Percentiles rank a stretch among this genome's conserved stretches.
These are phyloP conservation scores for Hesperia comma DNA, from an alignment of 2,888 invertebrate genomes.

Conservation along the genomic window DNA sequence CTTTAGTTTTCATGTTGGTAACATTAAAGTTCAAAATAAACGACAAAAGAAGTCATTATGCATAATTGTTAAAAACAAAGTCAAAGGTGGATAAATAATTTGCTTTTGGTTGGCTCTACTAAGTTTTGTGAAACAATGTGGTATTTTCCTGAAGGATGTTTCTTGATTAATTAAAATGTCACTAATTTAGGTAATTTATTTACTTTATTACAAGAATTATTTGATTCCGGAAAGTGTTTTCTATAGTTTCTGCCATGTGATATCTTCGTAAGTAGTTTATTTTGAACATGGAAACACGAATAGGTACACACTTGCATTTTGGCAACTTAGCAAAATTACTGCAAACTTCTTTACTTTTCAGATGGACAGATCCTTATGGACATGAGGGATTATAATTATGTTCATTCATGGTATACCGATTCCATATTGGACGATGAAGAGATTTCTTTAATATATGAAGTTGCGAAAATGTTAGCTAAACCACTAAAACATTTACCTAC, in stretches of 20 bases:
- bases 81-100: too few species aligned
- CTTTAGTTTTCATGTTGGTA: neutral
- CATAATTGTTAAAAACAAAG: too few species aligned
- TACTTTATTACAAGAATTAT: too few species aligned
- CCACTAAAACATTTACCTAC: neutral
- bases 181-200: too few species aligned
- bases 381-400: neutral
- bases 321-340: constrained; percentile 6
- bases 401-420: too few species aligned
- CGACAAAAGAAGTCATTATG: neutral
- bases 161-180: too few species aligned
- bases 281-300: neutral
- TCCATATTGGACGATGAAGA: too few species aligned
- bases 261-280: neutral
- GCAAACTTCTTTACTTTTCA: too few species aligned
- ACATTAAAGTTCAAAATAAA: neutral
- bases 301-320: constrained; percentile 9
- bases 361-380: neutral
- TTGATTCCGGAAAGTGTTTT: too few species aligned
- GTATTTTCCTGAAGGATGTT: too few species aligned
- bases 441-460: neutral
- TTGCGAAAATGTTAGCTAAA: neutral
- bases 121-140: too few species aligned
- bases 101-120: too few species aligned
- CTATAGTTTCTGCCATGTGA: neutral